Base-by-base conservation (phyloP, 2,888 invertebrate genomes). In the Globia sparganii region DNA sequence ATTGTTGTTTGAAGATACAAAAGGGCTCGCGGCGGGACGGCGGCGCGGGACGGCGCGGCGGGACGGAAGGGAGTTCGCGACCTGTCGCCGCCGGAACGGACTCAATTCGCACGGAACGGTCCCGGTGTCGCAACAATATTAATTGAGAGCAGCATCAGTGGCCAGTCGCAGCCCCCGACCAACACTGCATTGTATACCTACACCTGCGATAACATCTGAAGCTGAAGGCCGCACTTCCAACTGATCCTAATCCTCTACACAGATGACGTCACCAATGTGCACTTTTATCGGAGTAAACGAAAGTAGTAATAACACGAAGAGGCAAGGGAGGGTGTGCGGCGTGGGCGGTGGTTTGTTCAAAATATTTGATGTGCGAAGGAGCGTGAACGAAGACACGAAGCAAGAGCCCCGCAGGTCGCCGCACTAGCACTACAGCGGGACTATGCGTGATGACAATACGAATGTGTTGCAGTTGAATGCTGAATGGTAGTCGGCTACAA, bases 21-120 rank as follows among this genome's bases (percentile, higher is more conserved):
- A 34, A 53, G 53, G 65, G 18, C 62, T 25, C 25, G 15, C 25
- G 21, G 18, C 8, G 28, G 28, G 43, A 53, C 25, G 11, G 37
- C 4, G 18, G 37, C 4, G 18, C 6, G 34, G 34, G 31, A 15
- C 31, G 43, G 13, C 2, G 40, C 9, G 65, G 18, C 59, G 66
- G 66, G 56, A 5, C 74, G 79, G 80, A 79, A 68, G 67, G 40
- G 64, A 79, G 74, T 49, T 65, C 58, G 74, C 74, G 78, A 79
- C 80, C 80, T 79, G 79, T 79, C 71, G 62, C 72, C 71, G 76
- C 61, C 80, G 75, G 67, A 73, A 71, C 59, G 72, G 56, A 67
- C 67, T 56, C 72, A 72, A 70, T 76, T 59, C 37, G 49, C 67
- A 64, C 43, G 31, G 43, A 49, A 61, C 69, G 46, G 58, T 73